Evolutionary conservation across 92 coral and sea anemone genomes (phyloP).

Genomic region (Meandrina meandrites): DNA sequence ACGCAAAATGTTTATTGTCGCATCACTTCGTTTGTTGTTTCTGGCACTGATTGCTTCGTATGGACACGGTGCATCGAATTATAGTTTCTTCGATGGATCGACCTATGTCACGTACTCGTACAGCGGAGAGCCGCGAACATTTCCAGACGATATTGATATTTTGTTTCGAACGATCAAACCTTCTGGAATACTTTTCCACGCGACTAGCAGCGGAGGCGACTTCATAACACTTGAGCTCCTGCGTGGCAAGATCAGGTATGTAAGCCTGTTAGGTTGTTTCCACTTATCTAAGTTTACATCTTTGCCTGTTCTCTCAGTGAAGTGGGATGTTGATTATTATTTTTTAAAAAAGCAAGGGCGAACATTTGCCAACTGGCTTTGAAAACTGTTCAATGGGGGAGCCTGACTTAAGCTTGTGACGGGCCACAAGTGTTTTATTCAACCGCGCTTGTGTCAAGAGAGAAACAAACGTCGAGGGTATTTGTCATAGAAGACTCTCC

Average conservation of each 20-base stretch:
- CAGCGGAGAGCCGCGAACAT: conserved; percentile 35
- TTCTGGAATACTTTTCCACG: conserved; percentile 84
- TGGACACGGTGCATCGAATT: conserved; percentile 16
- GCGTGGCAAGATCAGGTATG: conserved; percentile 91
- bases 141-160: conserved; percentile 58
- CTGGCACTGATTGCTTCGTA: conserved; percentile 22
- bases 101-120: conserved; percentile 72
- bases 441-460: conserved; percentile 6
- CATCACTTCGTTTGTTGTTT: conserved; percentile 23
- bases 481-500: not conserved
- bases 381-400: conserved; percentile 41
- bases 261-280: conserved; percentile 38
- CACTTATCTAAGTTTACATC: conserved; percentile 44
- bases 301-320: conserved; percentile 29
- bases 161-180: conserved; percentile 86
- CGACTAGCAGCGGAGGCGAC: conserved; percentile 74
- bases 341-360: conserved; percentile 19
- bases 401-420: conserved; percentile 14
- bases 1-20: conserved; percentile 40
- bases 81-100: conserved; percentile 78
- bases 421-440: conserved; percentile 13
- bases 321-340: conserved; percentile 46
- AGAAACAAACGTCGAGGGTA: conserved; percentile 15
- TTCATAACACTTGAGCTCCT: conserved; percentile 88
- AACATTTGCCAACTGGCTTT: conserved; percentile 25